These are phyloP conservation scores for Trachelus iudaicus DNA, from an alignment of 2,888 invertebrate species.

Conservation along the genomic window DNA sequence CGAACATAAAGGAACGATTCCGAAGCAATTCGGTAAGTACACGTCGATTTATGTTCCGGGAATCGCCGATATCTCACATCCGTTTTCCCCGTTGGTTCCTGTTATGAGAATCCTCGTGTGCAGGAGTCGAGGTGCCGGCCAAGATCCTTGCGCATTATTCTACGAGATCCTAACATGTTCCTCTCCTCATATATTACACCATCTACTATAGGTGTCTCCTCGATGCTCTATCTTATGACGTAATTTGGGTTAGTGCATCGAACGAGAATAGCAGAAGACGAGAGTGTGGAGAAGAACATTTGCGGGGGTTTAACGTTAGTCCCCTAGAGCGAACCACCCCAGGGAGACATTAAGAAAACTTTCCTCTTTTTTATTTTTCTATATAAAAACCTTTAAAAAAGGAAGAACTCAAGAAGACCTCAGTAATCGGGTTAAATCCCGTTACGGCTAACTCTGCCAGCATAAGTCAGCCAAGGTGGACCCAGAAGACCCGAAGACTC, in stretches of 20 bases:
- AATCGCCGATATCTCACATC: constrained; percentile 57
- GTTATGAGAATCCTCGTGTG: not conserved
- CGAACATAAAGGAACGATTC: constrained; percentile 58
- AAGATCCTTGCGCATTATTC: constrained; percentile 48
- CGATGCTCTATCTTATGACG: constrained; percentile 48
- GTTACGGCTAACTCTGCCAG: not conserved
- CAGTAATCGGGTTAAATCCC: not conserved
- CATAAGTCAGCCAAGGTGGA: not conserved
- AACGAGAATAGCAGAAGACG: constrained; percentile 26
- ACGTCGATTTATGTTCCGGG: constrained; percentile 59
- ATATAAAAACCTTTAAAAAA: not conserved
- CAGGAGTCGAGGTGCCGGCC: constrained; percentile 24
- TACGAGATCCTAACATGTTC: constrained; percentile 30
- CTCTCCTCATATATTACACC: constrained; percentile 45
- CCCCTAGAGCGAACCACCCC: not conserved
- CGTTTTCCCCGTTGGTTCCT: constrained; percentile 27
- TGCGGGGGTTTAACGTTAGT: not conserved
- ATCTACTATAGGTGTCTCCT: constrained; percentile 37
- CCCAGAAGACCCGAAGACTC: not conserved
- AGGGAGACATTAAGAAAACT: not conserved
- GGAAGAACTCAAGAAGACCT: not conserved
- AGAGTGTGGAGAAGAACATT: not conserved
- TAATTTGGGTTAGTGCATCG: constrained; percentile 38
- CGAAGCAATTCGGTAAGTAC: constrained; percentile 63
- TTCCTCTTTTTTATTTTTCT: not conserved